phyloP scores from a whole-genome alignment of 2,113 vertebrate genomes.

The Siphamia tubifer region DNA sequence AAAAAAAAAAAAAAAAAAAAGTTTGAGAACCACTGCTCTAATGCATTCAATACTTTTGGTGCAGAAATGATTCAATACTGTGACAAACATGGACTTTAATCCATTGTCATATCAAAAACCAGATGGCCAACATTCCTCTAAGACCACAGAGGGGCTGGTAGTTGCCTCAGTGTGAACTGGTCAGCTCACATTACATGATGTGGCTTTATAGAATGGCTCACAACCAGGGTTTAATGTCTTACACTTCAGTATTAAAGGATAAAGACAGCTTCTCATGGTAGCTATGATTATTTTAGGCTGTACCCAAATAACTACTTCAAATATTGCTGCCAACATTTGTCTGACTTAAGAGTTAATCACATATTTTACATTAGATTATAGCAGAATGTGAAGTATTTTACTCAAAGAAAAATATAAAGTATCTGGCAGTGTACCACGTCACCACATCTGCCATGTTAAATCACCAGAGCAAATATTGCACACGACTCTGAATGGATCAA shows the following conservation, averaged over 20 bases:
- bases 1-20: too few species aligned
- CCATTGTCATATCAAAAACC: background rate
- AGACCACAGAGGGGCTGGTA: background rate
- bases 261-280: background rate
- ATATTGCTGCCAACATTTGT: background rate
- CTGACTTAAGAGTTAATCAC: background rate
- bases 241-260: background rate
- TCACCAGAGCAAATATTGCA: constrained; percentile 20
- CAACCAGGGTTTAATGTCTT: background rate
- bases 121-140: constrained; percentile 8
- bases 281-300: background rate
- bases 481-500: constrained; percentile 1
- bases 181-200: background rate
- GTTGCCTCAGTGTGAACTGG: constrained; percentile 5
- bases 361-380: background rate
- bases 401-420: background rate
- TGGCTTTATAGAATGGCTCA: background rate
- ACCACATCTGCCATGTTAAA: constrained; percentile 11
- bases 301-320: too few species aligned
- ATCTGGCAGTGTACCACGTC: background rate
- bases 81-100: background rate
- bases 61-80: background rate
- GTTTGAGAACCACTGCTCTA: too few species aligned
- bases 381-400: background rate
- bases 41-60: too few species aligned